Evolutionary conservation across 2,113 vertebrate species (phyloP), one percentile per base, ranked within the genome.

Genomic region (Hystrix cristata): DNA sequence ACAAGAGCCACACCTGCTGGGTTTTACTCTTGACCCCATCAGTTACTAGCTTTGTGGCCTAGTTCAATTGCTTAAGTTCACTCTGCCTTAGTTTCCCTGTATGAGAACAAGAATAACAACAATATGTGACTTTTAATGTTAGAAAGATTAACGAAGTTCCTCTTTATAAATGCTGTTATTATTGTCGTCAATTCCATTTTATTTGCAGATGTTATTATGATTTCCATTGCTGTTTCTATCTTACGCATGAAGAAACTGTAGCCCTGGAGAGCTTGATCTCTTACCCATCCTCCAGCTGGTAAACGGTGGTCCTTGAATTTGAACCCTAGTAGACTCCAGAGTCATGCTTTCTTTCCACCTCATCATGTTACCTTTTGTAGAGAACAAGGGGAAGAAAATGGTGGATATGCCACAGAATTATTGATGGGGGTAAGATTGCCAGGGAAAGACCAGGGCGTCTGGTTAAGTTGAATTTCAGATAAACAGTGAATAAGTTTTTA

Each of bases 261-360:
- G 31, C 13, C 19, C 12, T 31, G 27, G 31, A 10, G n/a, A 93
- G 69, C 25, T 3, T 48, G 16, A 27, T 53, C 14, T 85, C 15
- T 57, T 34, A 48, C 87, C 27, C 3, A 3, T 38, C 60, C 62
- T 57, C 48, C 18, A 29, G 69, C 43, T 14, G 76, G 38, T 29
- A 34, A 18, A 38, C 15, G 38, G 43, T 76, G 16, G 62, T 25
- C 5, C 21, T 94, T 67, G 46, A 69, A 21, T 53, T 34, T 10
- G 62, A 51, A 27, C 59, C 62, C 67, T 34, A 27, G 46, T 31
- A 4, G 53, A 69, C 74, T 59, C 83, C 21, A 55, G 43, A n/a
- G 16, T 69, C 21, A 0, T 11, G 65, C 59, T 38, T 64, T 72
- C 19, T 81, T 0, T 38, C 60, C 1, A 1, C 25, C 11, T 3